Conservation (phyloP, 2,888 invertebrate genomes). For the Dusona sp. region DNA sequence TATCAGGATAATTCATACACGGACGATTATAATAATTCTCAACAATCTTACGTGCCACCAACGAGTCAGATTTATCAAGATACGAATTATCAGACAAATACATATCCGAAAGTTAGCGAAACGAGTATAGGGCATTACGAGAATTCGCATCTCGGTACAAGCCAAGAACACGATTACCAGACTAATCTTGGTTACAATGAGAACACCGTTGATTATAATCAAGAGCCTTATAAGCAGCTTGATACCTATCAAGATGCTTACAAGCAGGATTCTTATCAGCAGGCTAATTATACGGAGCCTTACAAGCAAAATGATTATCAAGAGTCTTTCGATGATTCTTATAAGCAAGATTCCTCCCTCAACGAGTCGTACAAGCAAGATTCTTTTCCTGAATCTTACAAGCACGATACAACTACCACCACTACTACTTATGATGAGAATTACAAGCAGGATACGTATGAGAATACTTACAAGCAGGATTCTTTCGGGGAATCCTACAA, state of each 20-base stretch:
- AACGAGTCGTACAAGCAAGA: slow-evolving; percentile 57
- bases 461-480: slow-evolving; percentile 64
- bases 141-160: slow-evolving; percentile 66
- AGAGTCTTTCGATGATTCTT: slow-evolving; percentile 63
- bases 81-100: slow-evolving; percentile 70
- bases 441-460: slow-evolving; percentile 62
- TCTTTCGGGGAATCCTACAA: slow-evolving; percentile 69
- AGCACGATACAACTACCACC: slow-evolving; percentile 27
- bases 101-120: slow-evolving; percentile 78
- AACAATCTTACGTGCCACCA: slow-evolving; percentile 46
- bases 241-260: slow-evolving; percentile 51
- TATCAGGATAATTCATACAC: slow-evolving; percentile 66
- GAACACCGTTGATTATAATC: slow-evolving; percentile 75
- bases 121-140: slow-evolving; percentile 75
- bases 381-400: slow-evolving; percentile 55
- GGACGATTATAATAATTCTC: slow-evolving; percentile 64
- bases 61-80: slow-evolving; percentile 74
- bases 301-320: slow-evolving; percentile 49
- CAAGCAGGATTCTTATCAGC: slow-evolving; percentile 54
- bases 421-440: slow-evolving; percentile 35
- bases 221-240: slow-evolving; percentile 62
- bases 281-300: slow-evolving; percentile 31
- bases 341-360: slow-evolving; percentile 53
- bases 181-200: slow-evolving; percentile 74
- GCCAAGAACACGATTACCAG: slow-evolving; percentile 76